Evolutionary conservation across 2,797 vertebrate genomes (phyloP).

Genomic region (Bradypodion pumilum): DNA sequence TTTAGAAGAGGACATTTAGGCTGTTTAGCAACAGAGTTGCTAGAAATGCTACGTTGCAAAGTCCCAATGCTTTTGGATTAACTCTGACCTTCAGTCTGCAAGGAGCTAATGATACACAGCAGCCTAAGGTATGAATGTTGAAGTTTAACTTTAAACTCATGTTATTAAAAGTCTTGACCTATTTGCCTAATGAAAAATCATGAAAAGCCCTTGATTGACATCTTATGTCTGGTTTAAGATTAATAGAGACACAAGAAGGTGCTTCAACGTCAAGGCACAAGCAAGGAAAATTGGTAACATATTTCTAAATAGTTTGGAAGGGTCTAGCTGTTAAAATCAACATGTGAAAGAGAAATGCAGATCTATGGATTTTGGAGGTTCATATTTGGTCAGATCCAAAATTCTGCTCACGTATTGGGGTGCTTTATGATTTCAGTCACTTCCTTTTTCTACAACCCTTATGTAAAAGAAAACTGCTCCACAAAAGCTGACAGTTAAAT

Average conservation of each 20-base stretch:
- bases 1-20: not conserved
- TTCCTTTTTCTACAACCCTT: not conserved
- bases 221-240: conserved; percentile 49
- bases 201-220: conserved; percentile 49
- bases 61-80: conserved; percentile 2
- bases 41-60: conserved; percentile 3
- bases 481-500: no score
- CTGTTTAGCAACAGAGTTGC: not conserved
- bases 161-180: conserved; percentile 42
- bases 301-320: conserved; percentile 53
- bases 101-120: not conserved
- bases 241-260: conserved; percentile 50
- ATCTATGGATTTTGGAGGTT: conserved; percentile 58
- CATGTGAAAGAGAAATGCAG: conserved; percentile 63
- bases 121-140: conserved; percentile 33
- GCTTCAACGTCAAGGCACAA: conserved; percentile 70
- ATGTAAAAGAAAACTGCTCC: not conserved
- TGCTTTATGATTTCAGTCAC: not conserved
- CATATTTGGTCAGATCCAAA: not conserved
- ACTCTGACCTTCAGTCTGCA: not conserved
- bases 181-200: conserved; percentile 49
- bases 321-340: conserved; percentile 57
- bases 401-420: not conserved
- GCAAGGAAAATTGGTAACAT: conserved; percentile 62
- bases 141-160: conserved; percentile 42